Base-by-base conservation (phyloP, 2,888 invertebrate genomes). In the Matsumyia berberina region DNA sequence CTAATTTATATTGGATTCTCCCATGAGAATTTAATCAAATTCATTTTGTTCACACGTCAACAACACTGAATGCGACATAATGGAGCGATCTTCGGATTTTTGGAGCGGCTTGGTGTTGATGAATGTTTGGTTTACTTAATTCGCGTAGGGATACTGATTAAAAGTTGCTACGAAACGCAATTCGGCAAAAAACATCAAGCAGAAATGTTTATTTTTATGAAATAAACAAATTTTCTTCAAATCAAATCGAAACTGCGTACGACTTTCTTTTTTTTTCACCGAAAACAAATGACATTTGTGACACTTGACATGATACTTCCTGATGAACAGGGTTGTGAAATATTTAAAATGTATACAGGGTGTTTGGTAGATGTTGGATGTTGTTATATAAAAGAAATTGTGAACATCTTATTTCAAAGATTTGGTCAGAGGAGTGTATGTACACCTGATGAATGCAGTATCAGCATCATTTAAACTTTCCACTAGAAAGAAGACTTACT, bases 1-100 rank as follows among this genome's bases (percentile, higher is more conserved):
- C 24, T 42, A 58, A 58, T 67, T 66, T 66, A 67, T 66, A 29
- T 67, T 17, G 31, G 15, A 42, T 35, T 51, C 15, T 60, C 57
- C 51, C 46, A 8, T 58, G 39, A 49, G 57, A 15, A 39, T 64
- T 44, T 77, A 77, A 58, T 77, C 33, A 24, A 58, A 69, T 53
- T 77, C 67, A 69, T 77, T 77, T 33, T 42, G 42, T 69, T 77
- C 51, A 77, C 77, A 77, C 77, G 77, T 77, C 67, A 67, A 77
- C 77, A 77, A 42, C 51, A 67, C 53, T 53, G 12, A 51, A 39
- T 73, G 51, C 37, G 46, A 57, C 62, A 73, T 73, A 44, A 11
- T 73, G 19, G n/a, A 9, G 9, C 5, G 12, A 8, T 55, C 12
- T 29, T 37, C 2, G 7, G 35, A n/a, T 62, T 44, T 0, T 35